A percentile compares a stretch with the other conserved stretches of the same genome.
Evolutionary conservation across 2,797 vertebrate genomes (phyloP).

Genomic region (Podarcis lilfordi): DNA sequence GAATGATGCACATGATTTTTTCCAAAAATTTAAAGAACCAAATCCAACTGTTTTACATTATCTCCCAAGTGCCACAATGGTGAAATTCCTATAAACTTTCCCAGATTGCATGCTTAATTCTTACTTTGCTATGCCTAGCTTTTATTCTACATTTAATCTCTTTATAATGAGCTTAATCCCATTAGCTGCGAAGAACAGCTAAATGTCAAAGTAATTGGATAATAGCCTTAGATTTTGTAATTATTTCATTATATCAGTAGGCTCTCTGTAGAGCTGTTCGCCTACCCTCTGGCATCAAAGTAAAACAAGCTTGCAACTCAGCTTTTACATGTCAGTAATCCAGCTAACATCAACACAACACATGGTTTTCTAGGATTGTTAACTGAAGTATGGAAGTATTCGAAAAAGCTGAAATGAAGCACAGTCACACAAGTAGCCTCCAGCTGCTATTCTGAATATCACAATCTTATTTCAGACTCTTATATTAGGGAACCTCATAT

Average conservation of each 20-base stretch:
- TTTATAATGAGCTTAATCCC: conserved; percentile 94
- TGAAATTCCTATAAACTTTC: conserved; percentile 55
- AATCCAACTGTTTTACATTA: not conserved
- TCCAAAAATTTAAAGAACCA: not conserved
- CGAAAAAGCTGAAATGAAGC: conserved; percentile 19
- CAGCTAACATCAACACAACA: not conserved
- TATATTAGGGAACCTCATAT: conserved; percentile 16
- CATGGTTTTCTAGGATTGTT: not conserved
- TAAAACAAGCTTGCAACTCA: not conserved
- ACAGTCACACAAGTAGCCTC: conserved; percentile 4
- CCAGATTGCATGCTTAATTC: conserved; percentile 55
- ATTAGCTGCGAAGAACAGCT: conserved; percentile 89
- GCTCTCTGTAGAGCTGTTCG: conserved; percentile 43
- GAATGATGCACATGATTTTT: not conserved
- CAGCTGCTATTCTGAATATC: conserved; percentile 17
- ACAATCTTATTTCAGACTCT: not conserved
- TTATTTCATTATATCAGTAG: conserved; percentile 75
- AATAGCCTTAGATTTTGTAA: conserved; percentile 81
- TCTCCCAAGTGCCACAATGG: conserved; percentile 47
- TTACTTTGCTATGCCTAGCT: conserved; percentile 77
- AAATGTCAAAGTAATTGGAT: conserved; percentile 93
- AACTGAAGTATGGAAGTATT: not conserved
- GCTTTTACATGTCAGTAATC: conserved; percentile 11
- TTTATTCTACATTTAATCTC: conserved; percentile 88
- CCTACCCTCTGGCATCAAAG: conserved; percentile 41